Base-by-base conservation (phyloP, 2,888 invertebrate genomes). In the Lasioglossum vierecki region DNA sequence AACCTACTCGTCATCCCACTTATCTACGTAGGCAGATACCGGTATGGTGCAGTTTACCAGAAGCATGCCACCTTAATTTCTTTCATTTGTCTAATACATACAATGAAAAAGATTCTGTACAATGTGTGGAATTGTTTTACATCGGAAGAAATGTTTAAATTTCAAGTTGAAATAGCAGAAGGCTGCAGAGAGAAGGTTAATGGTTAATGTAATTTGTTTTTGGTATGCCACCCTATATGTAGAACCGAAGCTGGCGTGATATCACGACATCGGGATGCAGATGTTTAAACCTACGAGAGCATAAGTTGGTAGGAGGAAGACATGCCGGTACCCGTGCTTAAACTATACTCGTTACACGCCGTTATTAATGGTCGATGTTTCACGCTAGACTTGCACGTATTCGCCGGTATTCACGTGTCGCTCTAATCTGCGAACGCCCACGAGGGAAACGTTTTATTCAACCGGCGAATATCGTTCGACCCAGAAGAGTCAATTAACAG, bases 281-380 rank as follows among this genome's bases (percentile, higher is more conserved):
- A 87, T 87, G 86, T 91, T 84, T 87, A 87, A 90, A 63, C 88
- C 87, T 79, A 84, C 83, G 83, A 90, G 85, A 84, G 86, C 86
- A 83, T 83, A 86, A 84, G 81, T 86, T 83, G 76, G 84, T 87
- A 90, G 82, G 77, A 89, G 83, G 76, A 86, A 89, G 84, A 89
- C 83, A 84, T 75, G 82, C 79, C 72, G 84, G 84, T 89, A 82
- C 79, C 80, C 82, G 80, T 72, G 76, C 85, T 85, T 82, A 82
- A 89, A 87, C 80, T 85, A 82, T 85, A 88, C 81, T 83, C 77
- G 83, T 89, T 89, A 80, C 80, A 82, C 76, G 49, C 60, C 83
- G 74, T 88, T 89, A 89, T 88, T 89, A 88, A 89, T 88, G 84
- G 71, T 57, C 83, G 75, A 88, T 88, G 81, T 80, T 83, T 89